Conservation (phyloP, 2,888 invertebrate genomes). For the Brachyptera putata region DNA sequence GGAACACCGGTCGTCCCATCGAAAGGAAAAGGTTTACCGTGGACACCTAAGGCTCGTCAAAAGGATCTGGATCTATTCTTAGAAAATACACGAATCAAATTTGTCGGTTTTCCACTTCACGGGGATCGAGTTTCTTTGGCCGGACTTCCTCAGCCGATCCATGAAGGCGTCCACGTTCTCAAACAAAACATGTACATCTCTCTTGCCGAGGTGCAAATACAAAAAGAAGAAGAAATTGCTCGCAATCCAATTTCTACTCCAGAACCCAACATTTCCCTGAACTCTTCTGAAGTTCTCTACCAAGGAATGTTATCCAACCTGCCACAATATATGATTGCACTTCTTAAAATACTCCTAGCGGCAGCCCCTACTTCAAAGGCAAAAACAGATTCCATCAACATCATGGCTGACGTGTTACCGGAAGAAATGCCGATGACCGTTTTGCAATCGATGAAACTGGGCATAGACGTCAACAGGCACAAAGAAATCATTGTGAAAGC, state of each 20-base stretch:
- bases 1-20: slow-evolving; percentile 43
- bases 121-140: slow-evolving; percentile 83
- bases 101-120: slow-evolving; percentile 87
- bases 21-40: slow-evolving; percentile 66
- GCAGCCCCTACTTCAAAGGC: slow-evolving; percentile 99
- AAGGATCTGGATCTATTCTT: slow-evolving; percentile 91
- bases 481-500: slow-evolving; percentile 99
- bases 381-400: slow-evolving; percentile 96
- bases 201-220: slow-evolving; percentile 85
- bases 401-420: slow-evolving; percentile 95
- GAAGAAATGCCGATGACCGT: slow-evolving; percentile 97
- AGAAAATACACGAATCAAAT: slow-evolving; percentile 87
- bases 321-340: slow-evolving; percentile 95
- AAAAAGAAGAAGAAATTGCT: slow-evolving; percentile 85
- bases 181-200: slow-evolving; percentile 93
- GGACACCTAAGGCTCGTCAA: slow-evolving; percentile 93
- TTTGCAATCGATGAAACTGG: slow-evolving; percentile 88
- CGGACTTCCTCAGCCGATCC: slow-evolving; percentile 94
- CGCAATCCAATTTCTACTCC: slow-evolving; percentile 84
- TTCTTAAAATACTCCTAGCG: slow-evolving; percentile 93
- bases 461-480: slow-evolving; percentile 96
- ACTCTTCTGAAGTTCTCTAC: slow-evolving; percentile 85
- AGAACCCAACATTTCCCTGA: slow-evolving; percentile 73
- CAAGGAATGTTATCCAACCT: slow-evolving; percentile 88
- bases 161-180: slow-evolving; percentile 89